Conservation (phyloP, 2,888 invertebrate species). For the Rugalucina vietnamica region DNA sequence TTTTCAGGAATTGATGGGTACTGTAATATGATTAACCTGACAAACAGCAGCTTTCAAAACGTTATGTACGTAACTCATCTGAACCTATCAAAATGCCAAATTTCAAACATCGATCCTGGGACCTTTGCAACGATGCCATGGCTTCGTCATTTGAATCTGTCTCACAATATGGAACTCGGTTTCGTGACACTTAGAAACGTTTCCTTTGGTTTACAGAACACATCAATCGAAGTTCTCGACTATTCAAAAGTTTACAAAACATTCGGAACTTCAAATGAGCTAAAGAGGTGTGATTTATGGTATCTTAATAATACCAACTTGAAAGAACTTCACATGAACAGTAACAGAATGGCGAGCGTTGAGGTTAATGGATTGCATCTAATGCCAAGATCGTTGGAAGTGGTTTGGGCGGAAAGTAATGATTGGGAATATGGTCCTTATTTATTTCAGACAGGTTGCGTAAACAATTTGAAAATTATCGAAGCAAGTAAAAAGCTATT, state of each 20-base stretch:
- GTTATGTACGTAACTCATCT: background rate
- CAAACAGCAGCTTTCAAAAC: background rate
- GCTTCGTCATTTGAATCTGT: background rate
- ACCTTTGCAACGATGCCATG: background rate
- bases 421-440: background rate
- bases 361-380: background rate
- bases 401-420: background rate
- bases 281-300: background rate
- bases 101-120: constrained; percentile 17
- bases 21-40: background rate
- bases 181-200: background rate
- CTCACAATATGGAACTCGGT: background rate
- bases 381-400: background rate
- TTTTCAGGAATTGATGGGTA: background rate
- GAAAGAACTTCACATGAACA: background rate
- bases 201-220: background rate
- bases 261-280: background rate
- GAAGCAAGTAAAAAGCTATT: background rate
- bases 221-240: background rate
- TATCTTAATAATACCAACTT: background rate
- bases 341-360: background rate
- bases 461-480: background rate
- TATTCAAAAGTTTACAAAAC: background rate
- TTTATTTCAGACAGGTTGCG: background rate
- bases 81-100: constrained; percentile 12